Evolutionary conservation across 2,797 vertebrate genomes (phyloP).

Genomic region (Chelon auratus): DNA sequence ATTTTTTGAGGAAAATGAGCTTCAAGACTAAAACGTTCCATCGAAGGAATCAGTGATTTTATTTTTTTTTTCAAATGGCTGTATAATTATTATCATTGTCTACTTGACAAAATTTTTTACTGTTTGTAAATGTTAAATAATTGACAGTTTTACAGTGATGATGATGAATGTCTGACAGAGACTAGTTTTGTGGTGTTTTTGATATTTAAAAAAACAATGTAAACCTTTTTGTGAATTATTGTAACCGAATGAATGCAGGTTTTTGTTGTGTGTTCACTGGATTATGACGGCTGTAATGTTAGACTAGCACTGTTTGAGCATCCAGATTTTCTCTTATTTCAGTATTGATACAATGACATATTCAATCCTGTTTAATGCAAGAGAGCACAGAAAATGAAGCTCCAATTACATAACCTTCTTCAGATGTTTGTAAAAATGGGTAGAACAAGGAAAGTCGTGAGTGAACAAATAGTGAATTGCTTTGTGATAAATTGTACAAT

Average conservation of each 20-base stretch:
- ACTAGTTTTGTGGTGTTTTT: slow-evolving; percentile 84
- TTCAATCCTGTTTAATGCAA: slow-evolving; percentile 17
- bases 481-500: neutral
- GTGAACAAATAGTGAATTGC: neutral
- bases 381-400: neutral
- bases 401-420: slow-evolving; percentile 18
- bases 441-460: slow-evolving; percentile 6
- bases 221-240: slow-evolving; percentile 66
- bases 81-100: slow-evolving; percentile 75
- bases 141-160: slow-evolving; percentile 82
- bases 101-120: slow-evolving; percentile 76
- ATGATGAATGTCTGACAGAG: slow-evolving; percentile 75
- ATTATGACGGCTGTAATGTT: slow-evolving; percentile 33
- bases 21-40: slow-evolving; percentile 58
- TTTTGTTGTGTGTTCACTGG: slow-evolving; percentile 47
- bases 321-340: slow-evolving; percentile 28
- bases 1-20: too few relatives aligned
- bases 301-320: slow-evolving; percentile 24
- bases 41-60: slow-evolving; percentile 46
- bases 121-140: slow-evolving; percentile 84
- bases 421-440: neutral
- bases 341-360: slow-evolving; percentile 37
- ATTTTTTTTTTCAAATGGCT: slow-evolving; percentile 60
- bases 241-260: slow-evolving; percentile 53
- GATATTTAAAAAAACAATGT: slow-evolving; percentile 75